Evolutionary conservation across 2,113 vertebrate genomes (phyloP).

Genomic region (Corydoras sp.): DNA sequence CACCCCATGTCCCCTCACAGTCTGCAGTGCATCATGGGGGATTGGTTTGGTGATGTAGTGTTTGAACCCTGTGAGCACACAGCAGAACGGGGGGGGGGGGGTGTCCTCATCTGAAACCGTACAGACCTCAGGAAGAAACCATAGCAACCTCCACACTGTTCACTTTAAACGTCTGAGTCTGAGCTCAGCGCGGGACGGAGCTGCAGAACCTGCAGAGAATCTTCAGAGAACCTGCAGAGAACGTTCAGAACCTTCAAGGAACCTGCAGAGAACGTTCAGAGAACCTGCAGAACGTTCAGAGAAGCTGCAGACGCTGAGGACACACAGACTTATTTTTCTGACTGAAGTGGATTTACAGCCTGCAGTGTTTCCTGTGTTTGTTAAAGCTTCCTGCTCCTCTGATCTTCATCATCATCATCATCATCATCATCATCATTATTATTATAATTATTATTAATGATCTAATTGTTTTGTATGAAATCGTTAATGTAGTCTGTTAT

Average conservation of each 20-base stretch:
- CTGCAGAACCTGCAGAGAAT: too few species aligned
- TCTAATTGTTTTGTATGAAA: slow-evolving; percentile 3
- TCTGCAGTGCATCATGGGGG: neutral
- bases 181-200: too few species aligned
- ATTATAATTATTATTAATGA: neutral
- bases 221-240: too few species aligned
- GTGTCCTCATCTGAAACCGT: slow-evolving; percentile 32
- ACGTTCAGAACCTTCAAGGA: too few species aligned
- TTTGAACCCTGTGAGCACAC: too few species aligned
- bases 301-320: neutral
- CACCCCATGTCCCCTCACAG: too few species aligned
- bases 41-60: too few species aligned
- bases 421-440: slow-evolving; percentile 4
- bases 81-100: slow-evolving; percentile 13
- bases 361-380: slow-evolving; percentile 3
- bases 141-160: slow-evolving; percentile 15
- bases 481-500: slow-evolving; percentile 16
- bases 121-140: slow-evolving; percentile 42
- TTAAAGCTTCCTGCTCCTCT: neutral
- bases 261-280: too few species aligned
- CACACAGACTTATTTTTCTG: slow-evolving; percentile 12
- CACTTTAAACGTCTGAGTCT: too few species aligned
- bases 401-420: too few species aligned
- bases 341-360: neutral
- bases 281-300: slow-evolving; percentile 11